Evolutionary conservation across 2,113 vertebrate species (phyloP).

Genomic region (Ciconia stormi): DNA sequence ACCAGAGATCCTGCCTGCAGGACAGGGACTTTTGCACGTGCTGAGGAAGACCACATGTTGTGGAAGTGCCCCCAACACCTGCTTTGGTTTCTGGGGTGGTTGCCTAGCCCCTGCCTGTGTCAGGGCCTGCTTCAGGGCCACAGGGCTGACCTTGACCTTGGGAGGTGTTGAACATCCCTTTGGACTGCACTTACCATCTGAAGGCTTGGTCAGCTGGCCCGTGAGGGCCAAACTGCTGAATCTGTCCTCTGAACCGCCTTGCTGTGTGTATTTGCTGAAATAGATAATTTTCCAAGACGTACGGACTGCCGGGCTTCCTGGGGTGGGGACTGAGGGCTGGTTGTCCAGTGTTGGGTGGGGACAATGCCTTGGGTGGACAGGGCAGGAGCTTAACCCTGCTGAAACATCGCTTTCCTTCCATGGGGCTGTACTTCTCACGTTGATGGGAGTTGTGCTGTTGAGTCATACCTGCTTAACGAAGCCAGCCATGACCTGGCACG

Average conservation of each 20-base stretch:
- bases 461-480: neutral
- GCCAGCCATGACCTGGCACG: neutral
- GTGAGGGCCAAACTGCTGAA: neutral
- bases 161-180: neutral
- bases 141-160: neutral
- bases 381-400: neutral
- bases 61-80: neutral
- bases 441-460: neutral
- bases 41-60: neutral
- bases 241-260: neutral
- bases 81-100: neutral
- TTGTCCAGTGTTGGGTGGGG: neutral
- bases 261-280: neutral
- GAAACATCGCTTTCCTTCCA: rapidly evolving
- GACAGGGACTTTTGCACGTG: rapidly evolving
- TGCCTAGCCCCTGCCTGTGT: neutral
- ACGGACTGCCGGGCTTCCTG: rapidly evolving
- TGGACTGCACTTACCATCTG: neutral
- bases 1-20: neutral
- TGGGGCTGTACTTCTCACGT: neutral
- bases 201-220: neutral
- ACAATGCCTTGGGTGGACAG: rapidly evolving
- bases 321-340: rapidly evolving
- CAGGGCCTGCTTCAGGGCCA: neutral
- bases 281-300: neutral